Base-by-base conservation (phyloP, 2,113 vertebrate genomes). In the Nansenia antarctica region DNA sequence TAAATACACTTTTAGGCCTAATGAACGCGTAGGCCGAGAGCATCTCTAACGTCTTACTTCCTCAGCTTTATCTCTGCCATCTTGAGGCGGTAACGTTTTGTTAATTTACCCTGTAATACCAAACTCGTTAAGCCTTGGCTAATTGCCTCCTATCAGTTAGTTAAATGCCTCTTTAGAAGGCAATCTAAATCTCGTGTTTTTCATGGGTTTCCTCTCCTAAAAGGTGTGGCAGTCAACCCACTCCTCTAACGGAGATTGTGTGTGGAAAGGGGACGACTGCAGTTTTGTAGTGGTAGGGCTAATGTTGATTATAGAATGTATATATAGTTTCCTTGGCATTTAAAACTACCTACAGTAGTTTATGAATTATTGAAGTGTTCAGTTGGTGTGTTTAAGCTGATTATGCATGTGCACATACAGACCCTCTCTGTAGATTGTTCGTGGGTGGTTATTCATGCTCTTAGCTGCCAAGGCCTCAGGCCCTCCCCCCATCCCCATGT, bases 101-200 rank as follows among this genome's bases (percentile, higher is more conserved):
- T 58, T 69, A 22, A 34, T 26, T 20, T 62, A 11, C 26, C 42
- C 35, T 58, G 35, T 22, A 31, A 69, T 74, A 45, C 20, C 58
- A 24, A 52, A 53, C 27, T 69, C 66, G 55, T 62, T 68, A 63
- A 62, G 52, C 27, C 14, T 45, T 49, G 20, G 52, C 34, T 62
- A 64, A 69, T 47, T 69, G 49, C 49, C 54, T 63, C 42, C 58
- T 32, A 35, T 68, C 47, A 54, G 32, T 35, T n/a, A 57, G 20
- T 18, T 62, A 69, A 69, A 39, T 64, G 49, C 29, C 45, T 62
- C 47, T 62, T 18, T 5, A 47, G 49, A 29, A 32, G 54, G 54
- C 26, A 31, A 66, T 59, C 29, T 68, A 60, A 62, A 74, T 54
- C 35, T 9, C 49, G 45, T 47, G 72, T 30, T 62, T 34, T 54